Base-by-base conservation (phyloP, 2,113 vertebrate species). In the Protobothrops flavoviridis region DNA sequence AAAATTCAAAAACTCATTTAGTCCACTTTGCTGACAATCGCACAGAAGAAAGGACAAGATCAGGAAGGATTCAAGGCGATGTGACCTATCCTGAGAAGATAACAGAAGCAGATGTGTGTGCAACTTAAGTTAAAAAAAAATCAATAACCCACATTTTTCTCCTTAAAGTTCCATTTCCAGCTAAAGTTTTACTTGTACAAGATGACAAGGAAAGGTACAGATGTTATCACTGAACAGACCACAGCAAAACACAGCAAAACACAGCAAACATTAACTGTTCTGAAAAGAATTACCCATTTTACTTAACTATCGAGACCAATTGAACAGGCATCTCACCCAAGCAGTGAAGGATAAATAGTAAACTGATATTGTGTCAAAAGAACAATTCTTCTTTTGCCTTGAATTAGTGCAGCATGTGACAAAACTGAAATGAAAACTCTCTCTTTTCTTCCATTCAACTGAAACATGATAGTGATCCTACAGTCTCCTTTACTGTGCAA, bases 101-200 rank as follows among this genome's bases (percentile, higher is more conserved):
- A 86, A 86, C 43, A 90, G n/a, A 95, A 92, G 26, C 13, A 23
- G 91, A 88, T 94, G n/a, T 15, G 87, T 81, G 17, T 91, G 23
- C 48, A 94, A 74, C 9, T 48, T 81, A 39, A 81, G n/a, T 48
- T 48, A 91, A 86, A 13, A 64, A 64, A 64, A 91, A 93, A 85
- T 91, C 64, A 69, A 90, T 95, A 92, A 93, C 17, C n/a, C 48
- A 92, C 29, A 17, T 39, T 56, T 43, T 52, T 43, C 48, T 17
- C 15, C 89, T 89, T 89, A 85, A 74, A 88, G 56, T 87, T 92
- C 24, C 2, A 50, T 94, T 91, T 69, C 12, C 20, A 94, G 17
- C 12, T 74, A 20, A 88, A 12, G 90, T 55, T 33, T 3, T 93
- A 74, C 8, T 92, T 85, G 88, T n/a, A 56, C 50, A 56, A 10